These are phyloP conservation scores for human DNA, from an alignment of 2,113 vertebrate genomes.

Conservation along the genomic window DNA sequence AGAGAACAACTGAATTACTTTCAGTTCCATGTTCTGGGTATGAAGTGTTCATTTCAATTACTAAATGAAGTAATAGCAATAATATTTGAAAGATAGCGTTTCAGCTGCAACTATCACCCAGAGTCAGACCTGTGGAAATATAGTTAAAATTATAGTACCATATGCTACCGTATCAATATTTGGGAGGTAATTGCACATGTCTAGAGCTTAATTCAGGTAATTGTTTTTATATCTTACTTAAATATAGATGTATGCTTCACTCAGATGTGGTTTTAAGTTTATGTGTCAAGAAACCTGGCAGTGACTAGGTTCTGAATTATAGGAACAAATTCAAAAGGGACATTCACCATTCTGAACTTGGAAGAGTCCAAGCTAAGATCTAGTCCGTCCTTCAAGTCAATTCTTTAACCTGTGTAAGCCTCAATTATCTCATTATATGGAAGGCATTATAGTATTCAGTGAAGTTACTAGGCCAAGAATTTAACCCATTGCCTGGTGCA, in stretches of 20 bases:
- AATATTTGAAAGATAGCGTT: not conserved
- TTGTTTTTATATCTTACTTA: not conserved
- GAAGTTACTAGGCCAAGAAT: not conserved
- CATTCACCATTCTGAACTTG: not conserved
- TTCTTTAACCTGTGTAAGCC: not conserved
- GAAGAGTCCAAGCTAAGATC: not conserved
- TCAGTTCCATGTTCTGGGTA: not conserved
- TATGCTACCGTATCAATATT: not conserved
- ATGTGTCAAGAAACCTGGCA: not conserved
- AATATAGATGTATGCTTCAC: not conserved
- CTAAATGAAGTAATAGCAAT: not conserved
- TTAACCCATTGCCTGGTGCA: not conserved
- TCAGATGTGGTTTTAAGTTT: not conserved
- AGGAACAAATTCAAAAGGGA: not conserved
- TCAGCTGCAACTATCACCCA: not conserved
- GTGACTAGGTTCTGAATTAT: not conserved
- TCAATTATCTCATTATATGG: not conserved
- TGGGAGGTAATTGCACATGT: not conserved
- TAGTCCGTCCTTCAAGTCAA: not conserved
- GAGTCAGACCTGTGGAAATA: not conserved
- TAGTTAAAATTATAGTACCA: not conserved
- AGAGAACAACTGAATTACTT: not conserved
- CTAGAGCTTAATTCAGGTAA: not conserved
- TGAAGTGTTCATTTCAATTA: slow-evolving; percentile 8
- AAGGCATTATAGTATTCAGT: not conserved